Evolutionary conservation across 2,113 vertebrate species (phyloP), one percentile per base, ranked within the genome.

Genomic region (Illadopsis cleaveri): DNA sequence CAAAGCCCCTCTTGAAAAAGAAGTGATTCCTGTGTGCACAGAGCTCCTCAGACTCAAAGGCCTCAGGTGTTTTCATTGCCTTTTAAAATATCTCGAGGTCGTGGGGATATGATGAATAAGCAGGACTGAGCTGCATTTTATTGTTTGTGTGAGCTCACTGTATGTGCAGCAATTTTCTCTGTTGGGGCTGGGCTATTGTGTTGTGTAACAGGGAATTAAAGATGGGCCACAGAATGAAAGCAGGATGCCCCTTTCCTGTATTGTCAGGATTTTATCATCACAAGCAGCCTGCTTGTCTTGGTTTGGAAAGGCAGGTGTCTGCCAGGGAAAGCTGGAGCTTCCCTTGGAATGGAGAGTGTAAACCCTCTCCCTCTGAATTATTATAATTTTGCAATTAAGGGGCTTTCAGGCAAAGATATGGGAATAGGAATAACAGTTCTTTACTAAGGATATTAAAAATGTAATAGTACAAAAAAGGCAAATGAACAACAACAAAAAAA

Each of bases 21-120:
- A 56, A 54, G 28, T 0, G 1, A 65, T 92, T 65, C 68, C 58
- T 71, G 22, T 24, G 37, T 71, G 51, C 53, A 35, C 2, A 64
- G 44, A 70, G 54, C 76, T 93, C 80, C 94, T 90, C 80, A 88
- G 86, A 51, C 45, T 28, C 42, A 30, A 58, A 80, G 23, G 42
- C 89, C 82, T 96, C 82, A 53, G 76, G 80, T 90, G 82, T 65
- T 97, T 82, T 82, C n/a, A 73, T 47, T 82, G 76, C 81, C 54
- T 93, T 89, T 86, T 80, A 62, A 70, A 92, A 84, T 33, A 73
- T 33, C 48, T 61, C 70, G 94, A 47, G 93, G 88, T 82, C 62
- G 47, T 19, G 15, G 31, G 62, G 47, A 53, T 77, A 16, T 35
- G 83, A 92, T 80, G 72, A 95, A 86, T 61, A 90, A 88, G 62